phyloP scores from a whole-genome alignment of 1,140 invertebrate genomes.

The Aphelenchoides besseyi region DNA sequence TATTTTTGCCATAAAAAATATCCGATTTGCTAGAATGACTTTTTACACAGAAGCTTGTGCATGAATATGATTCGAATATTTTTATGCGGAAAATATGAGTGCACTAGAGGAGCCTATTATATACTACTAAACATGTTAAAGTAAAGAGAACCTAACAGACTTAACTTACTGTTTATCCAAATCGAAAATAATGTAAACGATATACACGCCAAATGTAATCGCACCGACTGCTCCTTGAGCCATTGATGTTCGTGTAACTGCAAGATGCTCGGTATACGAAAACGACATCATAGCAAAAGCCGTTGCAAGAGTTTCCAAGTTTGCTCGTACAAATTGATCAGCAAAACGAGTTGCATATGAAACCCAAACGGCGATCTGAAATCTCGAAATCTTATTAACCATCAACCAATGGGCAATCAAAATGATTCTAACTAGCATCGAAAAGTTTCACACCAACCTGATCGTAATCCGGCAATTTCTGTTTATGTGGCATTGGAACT shows the following conservation, averaged over 20 bases:
- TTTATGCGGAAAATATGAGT: too few relatives aligned
- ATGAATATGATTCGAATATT: too few relatives aligned
- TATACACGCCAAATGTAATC: constrained; percentile 24
- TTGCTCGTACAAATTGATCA: constrained; percentile 34
- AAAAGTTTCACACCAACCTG: too few relatives aligned
- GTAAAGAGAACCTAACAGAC: too few relatives aligned
- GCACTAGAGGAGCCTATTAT: too few relatives aligned
- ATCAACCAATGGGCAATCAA: background rate
- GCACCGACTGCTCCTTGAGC: constrained; percentile 25
- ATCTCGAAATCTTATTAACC: background rate
- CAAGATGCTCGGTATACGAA: constrained; percentile 16
- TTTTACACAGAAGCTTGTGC: too few relatives aligned
- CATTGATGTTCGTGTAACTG: constrained; percentile 20
- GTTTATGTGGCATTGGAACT: background rate
- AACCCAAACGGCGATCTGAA: constrained; percentile 34
- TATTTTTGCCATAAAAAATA: too few relatives aligned
- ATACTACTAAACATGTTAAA: too few relatives aligned
- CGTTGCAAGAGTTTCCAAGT: constrained; percentile 35
- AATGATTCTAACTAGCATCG: too few relatives aligned
- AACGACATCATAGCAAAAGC: constrained; percentile 43
- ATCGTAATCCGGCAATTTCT: constrained; percentile 24
- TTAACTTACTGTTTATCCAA: constrained; percentile 24
- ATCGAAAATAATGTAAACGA: constrained; percentile 32
- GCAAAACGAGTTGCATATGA: constrained; percentile 35
- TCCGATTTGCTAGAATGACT: too few relatives aligned